A percentile compares a stretch with the other conserved stretches of the same genome.
These are phyloP conservation scores for Cricetomys ansorgei DNA, from an alignment of 2,113 vertebrate species.

Conservation along the genomic window DNA sequence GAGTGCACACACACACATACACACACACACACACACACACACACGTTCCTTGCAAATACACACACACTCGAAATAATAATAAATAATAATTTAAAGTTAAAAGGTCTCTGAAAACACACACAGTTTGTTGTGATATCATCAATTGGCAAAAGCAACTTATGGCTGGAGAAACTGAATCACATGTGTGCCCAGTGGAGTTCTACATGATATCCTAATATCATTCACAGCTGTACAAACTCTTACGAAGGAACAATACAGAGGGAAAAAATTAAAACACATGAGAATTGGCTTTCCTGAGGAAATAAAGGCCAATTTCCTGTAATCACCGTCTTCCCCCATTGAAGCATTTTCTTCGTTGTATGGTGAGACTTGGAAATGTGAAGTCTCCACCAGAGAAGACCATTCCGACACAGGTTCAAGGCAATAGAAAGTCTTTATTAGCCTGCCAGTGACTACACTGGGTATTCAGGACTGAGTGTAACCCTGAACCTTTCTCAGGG, in stretches of 20 bases:
- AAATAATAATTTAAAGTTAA: neutral
- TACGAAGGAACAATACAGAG: neutral
- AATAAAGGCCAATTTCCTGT: neutral
- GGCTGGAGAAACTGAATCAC: conserved; percentile 14
- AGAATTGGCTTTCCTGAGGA: neutral
- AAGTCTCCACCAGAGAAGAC: neutral
- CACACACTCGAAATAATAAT: neutral
- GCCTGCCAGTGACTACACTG: accelerated
- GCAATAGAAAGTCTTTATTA: neutral
- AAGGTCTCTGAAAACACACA: neutral
- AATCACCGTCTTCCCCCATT: neutral
- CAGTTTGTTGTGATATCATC: neutral
- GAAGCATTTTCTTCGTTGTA: neutral
- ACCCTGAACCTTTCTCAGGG: neutral
- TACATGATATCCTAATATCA: neutral
- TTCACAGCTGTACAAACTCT: neutral
- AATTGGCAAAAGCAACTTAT: neutral
- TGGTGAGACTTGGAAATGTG: neutral
- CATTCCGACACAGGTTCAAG: neutral
- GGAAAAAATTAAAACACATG: neutral
- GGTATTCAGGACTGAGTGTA: neutral
- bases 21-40: neutral
- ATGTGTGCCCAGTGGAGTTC: neutral
- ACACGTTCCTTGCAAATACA: neutral
- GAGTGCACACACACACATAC: accelerated